Evolutionary conservation across 92 coral and sea anemone species (phyloP).

Genomic region (Desmophyllum pertusum): DNA sequence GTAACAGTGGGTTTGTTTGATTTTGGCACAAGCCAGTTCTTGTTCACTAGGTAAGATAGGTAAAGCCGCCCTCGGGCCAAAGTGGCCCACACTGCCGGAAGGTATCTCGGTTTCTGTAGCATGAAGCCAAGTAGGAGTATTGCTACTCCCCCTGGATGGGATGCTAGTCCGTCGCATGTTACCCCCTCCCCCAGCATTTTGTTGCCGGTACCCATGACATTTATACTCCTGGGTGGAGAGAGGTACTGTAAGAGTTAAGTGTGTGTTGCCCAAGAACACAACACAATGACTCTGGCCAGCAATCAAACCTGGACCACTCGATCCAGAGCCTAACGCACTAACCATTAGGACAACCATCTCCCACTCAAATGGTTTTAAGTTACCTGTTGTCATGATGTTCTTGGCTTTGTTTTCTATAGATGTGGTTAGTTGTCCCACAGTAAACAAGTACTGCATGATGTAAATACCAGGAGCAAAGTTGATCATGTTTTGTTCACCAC

Average conservation of each 20-base stretch:
- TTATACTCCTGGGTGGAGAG: too few species aligned
- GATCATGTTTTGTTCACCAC: conserved; percentile 99
- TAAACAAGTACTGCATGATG: conserved; percentile 87
- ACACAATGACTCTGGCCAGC: too few species aligned
- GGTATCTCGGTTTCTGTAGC: neutral
- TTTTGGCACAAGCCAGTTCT: neutral
- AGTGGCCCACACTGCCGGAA: neutral
- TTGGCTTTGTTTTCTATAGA: conserved; percentile 68
- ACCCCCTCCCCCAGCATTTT: too few species aligned
- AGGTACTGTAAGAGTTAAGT: too few species aligned
- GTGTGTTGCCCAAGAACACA: too few species aligned
- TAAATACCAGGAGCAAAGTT: conserved; percentile 96
- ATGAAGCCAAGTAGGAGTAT: neutral
- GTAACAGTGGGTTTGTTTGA: neutral
- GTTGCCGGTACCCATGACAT: too few species aligned
- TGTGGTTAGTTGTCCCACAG: conserved; percentile 61
- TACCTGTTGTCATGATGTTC: conserved; percentile 79
- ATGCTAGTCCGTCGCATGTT: too few species aligned
- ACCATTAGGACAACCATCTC: too few species aligned
- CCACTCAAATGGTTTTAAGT: neutral
- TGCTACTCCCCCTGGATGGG: neutral
- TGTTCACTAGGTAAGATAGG: too few species aligned
- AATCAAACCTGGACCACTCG: too few species aligned
- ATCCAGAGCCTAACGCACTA: too few species aligned
- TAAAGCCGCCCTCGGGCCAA: too few species aligned